These are phyloP conservation scores for Novumbra hubbsi DNA, from an alignment of 2,797 vertebrate genomes.

Conservation along the genomic window DNA sequence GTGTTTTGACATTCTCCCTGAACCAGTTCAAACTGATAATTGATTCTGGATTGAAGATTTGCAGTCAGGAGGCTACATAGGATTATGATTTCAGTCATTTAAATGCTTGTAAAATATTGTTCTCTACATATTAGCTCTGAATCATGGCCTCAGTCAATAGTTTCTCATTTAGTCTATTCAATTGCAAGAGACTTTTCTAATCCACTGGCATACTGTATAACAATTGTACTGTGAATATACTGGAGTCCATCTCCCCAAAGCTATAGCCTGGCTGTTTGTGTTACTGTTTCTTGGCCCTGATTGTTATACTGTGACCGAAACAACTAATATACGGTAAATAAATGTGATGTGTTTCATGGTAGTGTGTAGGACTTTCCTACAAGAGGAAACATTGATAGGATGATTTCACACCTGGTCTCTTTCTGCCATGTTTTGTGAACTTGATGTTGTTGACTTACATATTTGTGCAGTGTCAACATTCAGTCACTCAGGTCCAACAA, in stretches of 20 bases:
- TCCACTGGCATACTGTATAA: not conserved
- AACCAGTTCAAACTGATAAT: not conserved
- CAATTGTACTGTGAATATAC: conserved; percentile 6
- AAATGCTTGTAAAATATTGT: not conserved
- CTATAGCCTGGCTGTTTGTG: not conserved
- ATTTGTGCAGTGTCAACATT: no score
- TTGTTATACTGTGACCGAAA: not conserved
- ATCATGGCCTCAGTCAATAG: not conserved
- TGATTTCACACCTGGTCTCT: no score
- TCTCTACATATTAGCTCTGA: not conserved
- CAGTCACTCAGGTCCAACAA: no score
- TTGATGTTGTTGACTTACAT: no score
- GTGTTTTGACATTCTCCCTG: not conserved
- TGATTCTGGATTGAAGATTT: not conserved
- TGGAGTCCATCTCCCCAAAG: not conserved
- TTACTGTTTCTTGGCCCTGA: not conserved
- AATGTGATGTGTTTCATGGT: not conserved
- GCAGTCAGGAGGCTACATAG: not conserved
- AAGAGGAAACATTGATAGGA: not conserved
- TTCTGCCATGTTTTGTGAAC: no score
- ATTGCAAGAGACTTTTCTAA: not conserved
- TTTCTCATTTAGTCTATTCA: not conserved
- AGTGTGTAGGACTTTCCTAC: not conserved
- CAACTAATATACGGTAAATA: not conserved
- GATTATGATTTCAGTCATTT: not conserved